Base-by-base conservation (phyloP, 2,888 invertebrate species). In the Corbicula japonica region DNA sequence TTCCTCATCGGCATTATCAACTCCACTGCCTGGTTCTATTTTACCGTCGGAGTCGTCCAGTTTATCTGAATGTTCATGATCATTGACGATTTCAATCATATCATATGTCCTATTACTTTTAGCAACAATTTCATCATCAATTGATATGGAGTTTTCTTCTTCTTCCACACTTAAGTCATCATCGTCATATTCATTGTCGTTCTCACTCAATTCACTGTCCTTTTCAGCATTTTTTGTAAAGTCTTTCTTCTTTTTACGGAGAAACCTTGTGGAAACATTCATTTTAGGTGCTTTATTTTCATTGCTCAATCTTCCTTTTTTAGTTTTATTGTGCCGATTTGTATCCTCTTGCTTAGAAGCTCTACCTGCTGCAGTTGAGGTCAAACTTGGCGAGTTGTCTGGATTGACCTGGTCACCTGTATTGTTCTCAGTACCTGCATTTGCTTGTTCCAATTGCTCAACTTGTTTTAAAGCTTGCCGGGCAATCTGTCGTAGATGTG, bases 401-500 rank as follows among this genome's bases (percentile, higher is more conserved):
- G 18, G 12, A 34, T 32, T 56, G 21, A 32, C 18, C 5, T 34
- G n/a, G 18, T 56, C 56, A 6, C 21, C 4, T 56, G 52, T 18
- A 28, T 6, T 52, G 12, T 26, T 32, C 10, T 3, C 32, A 18
- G 32, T 3, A 26, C 8, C 12, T 23, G 5, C 3, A 52, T n/a
- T 18, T 18, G 52, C 18, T 28, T n/a, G n/a, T n/a, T n/a, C n/a
- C n/a, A n/a, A n/a, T n/a, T n/a, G n/a, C 2, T 58, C 58, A 34
- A 23, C 34, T 23, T 52, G n/a, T 18, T 54, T 15, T 32, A 23
- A 12, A 18, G 35, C 58, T 1, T 48, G 48, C 26, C 71, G 48
- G 21, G 60, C 41, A 26, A 71, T 34, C 26, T 69, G 63, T 30
- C 79, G 41, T 30, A 74, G 15, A 38, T 79, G 79, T 5, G 74